Percentiles rank a stretch among this genome's conserved stretches.
Evolutionary conservation across 1,140 invertebrate species (phyloP).

Genomic region (Halyomorpha halys): DNA sequence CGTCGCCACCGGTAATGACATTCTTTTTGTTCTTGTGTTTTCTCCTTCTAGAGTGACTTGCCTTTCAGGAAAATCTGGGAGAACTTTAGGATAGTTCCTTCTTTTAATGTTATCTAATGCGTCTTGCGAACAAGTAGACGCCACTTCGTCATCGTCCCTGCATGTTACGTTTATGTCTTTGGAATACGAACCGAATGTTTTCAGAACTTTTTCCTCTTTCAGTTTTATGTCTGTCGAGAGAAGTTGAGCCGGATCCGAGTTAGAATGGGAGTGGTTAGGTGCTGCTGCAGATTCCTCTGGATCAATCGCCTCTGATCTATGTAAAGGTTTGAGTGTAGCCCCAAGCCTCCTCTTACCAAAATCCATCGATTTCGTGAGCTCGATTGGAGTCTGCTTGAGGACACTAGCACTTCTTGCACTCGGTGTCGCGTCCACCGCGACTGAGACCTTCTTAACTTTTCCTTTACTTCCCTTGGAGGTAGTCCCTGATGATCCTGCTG

Average conservation of each 20-base stretch:
- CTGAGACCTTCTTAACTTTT: constrained; percentile 51
- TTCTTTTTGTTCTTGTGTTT: constrained; percentile 27
- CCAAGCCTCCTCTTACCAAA: constrained; percentile 23
- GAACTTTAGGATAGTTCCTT: constrained; percentile 68
- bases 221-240: not conserved
- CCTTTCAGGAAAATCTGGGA: constrained; percentile 54
- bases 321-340: constrained; percentile 22
- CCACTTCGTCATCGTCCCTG: constrained; percentile 34
- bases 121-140: constrained; percentile 45
- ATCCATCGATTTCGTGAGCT: constrained; percentile 47
- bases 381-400: constrained; percentile 61
- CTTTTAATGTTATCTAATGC: constrained; percentile 58
- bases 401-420: constrained; percentile 56
- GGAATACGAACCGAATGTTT: constrained; percentile 20
- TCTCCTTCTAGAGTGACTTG: constrained; percentile 30
- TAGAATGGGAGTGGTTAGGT: constrained; percentile 52
- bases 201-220: constrained; percentile 18
- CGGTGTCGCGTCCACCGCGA: constrained; percentile 64
- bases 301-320: constrained; percentile 27
- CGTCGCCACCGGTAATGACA: constrained; percentile 37
- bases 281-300: constrained; percentile 17
- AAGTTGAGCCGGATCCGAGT: constrained; percentile 47
- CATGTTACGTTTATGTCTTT: constrained; percentile 65
- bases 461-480: constrained; percentile 12
- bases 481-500: constrained; percentile 21